These are phyloP conservation scores for Atherinomorus stipes DNA, from an alignment of 2,113 vertebrate species.

Conservation along the genomic window DNA sequence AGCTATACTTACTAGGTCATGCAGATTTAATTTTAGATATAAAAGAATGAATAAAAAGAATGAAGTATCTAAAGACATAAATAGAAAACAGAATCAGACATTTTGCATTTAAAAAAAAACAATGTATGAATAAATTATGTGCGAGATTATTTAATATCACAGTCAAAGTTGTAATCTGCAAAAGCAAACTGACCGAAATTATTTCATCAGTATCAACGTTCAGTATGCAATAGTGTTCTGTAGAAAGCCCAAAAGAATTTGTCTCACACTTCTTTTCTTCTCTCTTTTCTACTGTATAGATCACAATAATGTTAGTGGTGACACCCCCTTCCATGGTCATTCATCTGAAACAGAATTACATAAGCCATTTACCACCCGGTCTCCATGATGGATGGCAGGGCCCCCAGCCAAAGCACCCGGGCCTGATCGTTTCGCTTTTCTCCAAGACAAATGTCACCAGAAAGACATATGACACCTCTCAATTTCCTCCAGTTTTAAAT, in stretches of 20 bases:
- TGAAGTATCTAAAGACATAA: too few relatives aligned
- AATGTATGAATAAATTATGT: neutral
- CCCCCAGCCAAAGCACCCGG: constrained; percentile 69
- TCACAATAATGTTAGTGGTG: constrained; percentile 79
- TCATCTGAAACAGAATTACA: constrained; percentile 82
- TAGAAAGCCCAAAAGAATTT: constrained; percentile 26
- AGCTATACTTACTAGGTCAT: too few relatives aligned
- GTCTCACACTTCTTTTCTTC: constrained; percentile 18
- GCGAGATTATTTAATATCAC: neutral
- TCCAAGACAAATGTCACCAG: constrained; percentile 74
- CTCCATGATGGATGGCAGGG: constrained; percentile 77
- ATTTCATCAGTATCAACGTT: constrained; percentile 17
- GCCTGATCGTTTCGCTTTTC: constrained; percentile 68
- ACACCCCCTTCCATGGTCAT: constrained; percentile 78
- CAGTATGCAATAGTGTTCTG: neutral
- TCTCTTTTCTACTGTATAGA: constrained; percentile 72
- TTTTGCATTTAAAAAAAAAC: neutral
- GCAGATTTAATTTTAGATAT: too few relatives aligned
- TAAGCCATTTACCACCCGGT: constrained; percentile 83
- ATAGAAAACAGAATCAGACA: too few relatives aligned
- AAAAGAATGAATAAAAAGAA: too few relatives aligned
- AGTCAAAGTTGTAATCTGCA: neutral
- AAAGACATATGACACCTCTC: constrained; percentile 62
- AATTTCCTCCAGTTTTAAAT: constrained; percentile 71
- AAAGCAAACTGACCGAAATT: constrained; percentile 13